Evolutionary conservation across 2,888 invertebrate species (phyloP).

Genomic region (Malacosoma neustria): DNA sequence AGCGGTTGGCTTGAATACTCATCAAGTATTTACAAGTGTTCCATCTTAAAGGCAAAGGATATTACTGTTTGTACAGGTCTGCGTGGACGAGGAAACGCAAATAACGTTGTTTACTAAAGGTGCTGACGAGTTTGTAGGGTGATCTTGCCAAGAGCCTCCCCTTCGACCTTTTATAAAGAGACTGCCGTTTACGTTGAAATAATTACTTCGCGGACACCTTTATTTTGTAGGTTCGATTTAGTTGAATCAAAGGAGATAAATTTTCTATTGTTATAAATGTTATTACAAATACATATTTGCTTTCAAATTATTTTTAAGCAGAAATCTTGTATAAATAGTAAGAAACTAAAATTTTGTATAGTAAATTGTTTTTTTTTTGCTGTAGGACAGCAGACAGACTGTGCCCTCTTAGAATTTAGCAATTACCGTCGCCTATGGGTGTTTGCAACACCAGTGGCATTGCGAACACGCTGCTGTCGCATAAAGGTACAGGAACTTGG

Average conservation of each 20-base stretch:
- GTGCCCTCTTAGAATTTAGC: no score
- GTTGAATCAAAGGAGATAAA: slow-evolving; percentile 11
- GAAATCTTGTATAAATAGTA: no score
- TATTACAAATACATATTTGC: no score
- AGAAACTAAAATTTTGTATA: no score
- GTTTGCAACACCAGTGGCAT: no score
- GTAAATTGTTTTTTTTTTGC: no score
- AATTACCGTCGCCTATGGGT: no score
- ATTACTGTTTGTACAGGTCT: slow-evolving; percentile 51
- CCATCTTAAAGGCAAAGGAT: slow-evolving; percentile 31
- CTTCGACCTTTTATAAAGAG: slow-evolving; percentile 5
- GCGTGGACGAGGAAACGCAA: slow-evolving; percentile 34
- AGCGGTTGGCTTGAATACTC: neutral
- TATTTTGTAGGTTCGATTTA: slow-evolving; percentile 1
- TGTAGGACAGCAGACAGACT: no score
- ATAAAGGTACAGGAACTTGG: no score
- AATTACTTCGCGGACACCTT: slow-evolving; percentile 3
- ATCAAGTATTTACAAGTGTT: slow-evolving; percentile 23
- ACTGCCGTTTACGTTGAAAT: slow-evolving; percentile 3
- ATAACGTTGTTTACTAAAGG: slow-evolving; percentile 40
- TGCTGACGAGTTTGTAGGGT: slow-evolving; percentile 32
- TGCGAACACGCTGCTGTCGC: no score
- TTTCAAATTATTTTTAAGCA: neutral
- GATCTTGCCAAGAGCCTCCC: slow-evolving; percentile 18
- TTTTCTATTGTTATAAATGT: no score